Base-by-base conservation (phyloP, 2,888 invertebrate species). In the Chirona hameri region DNA sequence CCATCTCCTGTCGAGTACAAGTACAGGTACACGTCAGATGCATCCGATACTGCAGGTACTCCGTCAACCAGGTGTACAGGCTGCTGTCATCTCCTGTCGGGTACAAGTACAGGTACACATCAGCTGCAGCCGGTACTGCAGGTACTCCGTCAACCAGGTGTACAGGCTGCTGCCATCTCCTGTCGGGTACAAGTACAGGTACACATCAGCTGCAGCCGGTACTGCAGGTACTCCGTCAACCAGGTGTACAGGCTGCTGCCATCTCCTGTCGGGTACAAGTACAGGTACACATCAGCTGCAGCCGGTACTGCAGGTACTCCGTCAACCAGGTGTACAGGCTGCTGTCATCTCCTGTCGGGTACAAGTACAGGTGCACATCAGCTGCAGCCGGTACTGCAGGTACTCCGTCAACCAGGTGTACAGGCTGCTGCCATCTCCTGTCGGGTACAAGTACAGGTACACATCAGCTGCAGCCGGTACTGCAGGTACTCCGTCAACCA, bases 161-260 rank as follows among this genome's bases (percentile, higher is more conserved):
- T 27, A 21, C 57, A 57, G 57, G 2, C 21, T 57, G 7, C 24
- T 18, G 18, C 18, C 57, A 4, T 14, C 18, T 7, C 24, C 57
- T 57, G 24, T 7, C 2, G 39, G 39, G 39, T 39, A 7, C 39
- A 39, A 7, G 7, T 39, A 39, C 39, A 39, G 39, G 39, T 39
- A 39, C 39, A 39, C n/a, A 65, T 24, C 65, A 27, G 2, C n/a
- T 65, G 65, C 65, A 65, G 65, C n/a, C 65, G 65, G 27, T 65
- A 65, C 65, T 65, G 65, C n/a, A n/a, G 10, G 65, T 65, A 65
- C 65, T 65, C n/a, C n/a, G 65, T 65, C 65, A 65, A 27, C 65
- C 65, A 65, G n/a, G 4, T 7, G 27, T 27, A 21, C 57, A 57
- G 57, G 2, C 21, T 57, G 7, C 24, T 18, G 18, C 18, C 57